These are phyloP conservation scores for Notolabrus celidotus DNA, from an alignment of 2,797 vertebrate genomes.

Conservation along the genomic window DNA sequence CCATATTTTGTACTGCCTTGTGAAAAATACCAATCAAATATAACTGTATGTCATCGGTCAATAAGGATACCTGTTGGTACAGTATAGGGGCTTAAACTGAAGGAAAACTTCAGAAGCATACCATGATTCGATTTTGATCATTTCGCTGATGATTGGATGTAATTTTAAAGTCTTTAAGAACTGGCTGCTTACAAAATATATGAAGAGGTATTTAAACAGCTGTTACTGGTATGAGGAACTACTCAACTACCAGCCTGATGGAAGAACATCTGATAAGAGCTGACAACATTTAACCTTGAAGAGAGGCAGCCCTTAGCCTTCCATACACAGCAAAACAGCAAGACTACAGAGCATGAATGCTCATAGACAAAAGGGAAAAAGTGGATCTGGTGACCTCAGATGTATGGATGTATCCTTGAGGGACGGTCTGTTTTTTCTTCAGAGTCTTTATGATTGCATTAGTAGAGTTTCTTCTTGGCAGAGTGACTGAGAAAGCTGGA, in stretches of 20 bases:
- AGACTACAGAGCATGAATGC: constrained; percentile 7
- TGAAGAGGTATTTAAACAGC: neutral
- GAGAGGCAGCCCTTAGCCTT: constrained; percentile 17
- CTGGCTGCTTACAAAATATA: neutral
- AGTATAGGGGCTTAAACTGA: neutral
- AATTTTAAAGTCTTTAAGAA: neutral
- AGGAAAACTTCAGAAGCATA: too few relatives aligned
- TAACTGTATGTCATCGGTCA: constrained; percentile 6
- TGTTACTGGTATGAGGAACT: constrained; percentile 1
- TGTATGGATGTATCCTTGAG: constrained; percentile 34
- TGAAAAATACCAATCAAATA: constrained; percentile 4
- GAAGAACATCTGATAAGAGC: constrained; percentile 32
- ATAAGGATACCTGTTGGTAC: neutral
- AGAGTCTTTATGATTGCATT: constrained; percentile 56
- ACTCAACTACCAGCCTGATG: constrained; percentile 50
- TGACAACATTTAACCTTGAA: constrained; percentile 31
- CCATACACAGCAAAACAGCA: constrained; percentile 15
- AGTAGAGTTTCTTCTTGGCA: constrained; percentile 56
- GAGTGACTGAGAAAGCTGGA: constrained; percentile 46
- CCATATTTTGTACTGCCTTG: too few relatives aligned
- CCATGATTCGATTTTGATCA: neutral
- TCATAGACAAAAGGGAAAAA: constrained; percentile 18
- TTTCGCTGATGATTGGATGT: neutral
- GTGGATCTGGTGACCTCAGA: constrained; percentile 31
- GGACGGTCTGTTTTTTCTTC: constrained; percentile 47